Evolutionary conservation across 2,797 vertebrate species (phyloP), one percentile per base, ranked within the genome.

Genomic region (Brachyrhaphis roseni): DNA sequence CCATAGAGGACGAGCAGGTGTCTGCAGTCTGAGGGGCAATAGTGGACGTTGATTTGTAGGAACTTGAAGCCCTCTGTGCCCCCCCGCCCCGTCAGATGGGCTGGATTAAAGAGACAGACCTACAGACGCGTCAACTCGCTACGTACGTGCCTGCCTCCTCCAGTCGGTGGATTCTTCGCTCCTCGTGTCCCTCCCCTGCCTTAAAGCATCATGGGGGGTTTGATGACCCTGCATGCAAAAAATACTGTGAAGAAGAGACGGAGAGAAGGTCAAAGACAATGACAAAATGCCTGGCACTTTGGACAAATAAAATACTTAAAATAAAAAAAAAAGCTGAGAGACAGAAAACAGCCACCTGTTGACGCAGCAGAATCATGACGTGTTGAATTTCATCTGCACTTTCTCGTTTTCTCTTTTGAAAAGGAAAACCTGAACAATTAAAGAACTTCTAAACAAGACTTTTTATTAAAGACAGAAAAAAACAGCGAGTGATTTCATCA

Each of bases 201-300:
- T 98, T 99, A 99, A 98, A 97, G 97, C 97, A 97, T 97, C 97
- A 97, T 95, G 95, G 96, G 96, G 96, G 94, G 96, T 97, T 96
- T 94, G 95, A 93, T 91, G 95, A 94, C 95, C 95, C 96, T 95
- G 97, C 97, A 98, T 97, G 97, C 97, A 96, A 90, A 88, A 84
- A 77, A 53, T 98, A 99, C 98, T 98, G 98, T 98, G 98, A 99
- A 99, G 97, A 98, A 64, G 89, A 80, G 80, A 71, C 8, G 74
- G 57, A 72, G 81, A 97, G 95, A 97, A 85, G 88, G 87, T 89
- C 84, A 90, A 91, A 91, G 89, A 91, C 74, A 2, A 90, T 78
- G 74, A 87, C 64, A 93, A 95, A 84, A 96, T 80, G 94, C 96
- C 96, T 96, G 97, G 97, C 98, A 98, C 98, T 98, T 98, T 98